Percentiles rank a stretch among this genome's conserved stretches.
phyloP scores from a whole-genome alignment of 2,888 invertebrate species.

The Euproctis similis region DNA sequence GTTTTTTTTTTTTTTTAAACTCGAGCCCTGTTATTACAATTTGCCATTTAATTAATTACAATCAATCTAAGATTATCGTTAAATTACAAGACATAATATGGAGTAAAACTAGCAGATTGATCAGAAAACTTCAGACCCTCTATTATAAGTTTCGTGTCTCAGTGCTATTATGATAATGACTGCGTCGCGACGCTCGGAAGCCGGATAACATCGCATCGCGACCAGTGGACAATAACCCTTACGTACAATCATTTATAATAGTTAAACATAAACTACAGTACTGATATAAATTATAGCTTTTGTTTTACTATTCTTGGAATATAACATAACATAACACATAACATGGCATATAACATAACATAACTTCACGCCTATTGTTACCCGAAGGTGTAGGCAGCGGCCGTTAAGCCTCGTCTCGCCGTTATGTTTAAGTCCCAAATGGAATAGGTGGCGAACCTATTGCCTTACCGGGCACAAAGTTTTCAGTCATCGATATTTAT shows the following conservation, averaged over 20 bases:
- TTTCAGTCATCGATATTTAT: too few relatives aligned
- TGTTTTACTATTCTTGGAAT: constrained; percentile 11
- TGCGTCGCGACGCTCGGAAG: constrained; percentile 65
- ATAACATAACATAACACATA: too few relatives aligned
- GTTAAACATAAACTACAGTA: constrained; percentile 50
- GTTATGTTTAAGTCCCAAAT: too few relatives aligned
- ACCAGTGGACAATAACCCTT: constrained; percentile 71
- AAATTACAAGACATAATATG: constrained; percentile 39
- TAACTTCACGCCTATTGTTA: too few relatives aligned
- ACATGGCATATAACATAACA: too few relatives aligned
- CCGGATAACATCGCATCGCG: constrained; percentile 69
- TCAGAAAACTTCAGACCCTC: constrained; percentile 38
- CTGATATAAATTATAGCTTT: constrained; percentile 38
- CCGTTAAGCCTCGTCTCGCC: too few relatives aligned
- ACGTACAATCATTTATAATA: constrained; percentile 59
- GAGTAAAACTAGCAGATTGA: constrained; percentile 59
- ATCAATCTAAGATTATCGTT: constrained; percentile 7
- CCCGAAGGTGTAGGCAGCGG: too few relatives aligned
- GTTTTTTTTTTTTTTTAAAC: constrained; percentile 1
- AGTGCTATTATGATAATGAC: constrained; percentile 64
- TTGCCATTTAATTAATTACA: too few relatives aligned
- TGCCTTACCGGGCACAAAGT: too few relatives aligned
- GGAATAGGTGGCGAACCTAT: too few relatives aligned
- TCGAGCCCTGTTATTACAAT: constrained; percentile 1
- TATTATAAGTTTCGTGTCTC: constrained; percentile 62